Conservation (phyloP, 2,113 vertebrate species). For the Meriones unguiculatus region DNA sequence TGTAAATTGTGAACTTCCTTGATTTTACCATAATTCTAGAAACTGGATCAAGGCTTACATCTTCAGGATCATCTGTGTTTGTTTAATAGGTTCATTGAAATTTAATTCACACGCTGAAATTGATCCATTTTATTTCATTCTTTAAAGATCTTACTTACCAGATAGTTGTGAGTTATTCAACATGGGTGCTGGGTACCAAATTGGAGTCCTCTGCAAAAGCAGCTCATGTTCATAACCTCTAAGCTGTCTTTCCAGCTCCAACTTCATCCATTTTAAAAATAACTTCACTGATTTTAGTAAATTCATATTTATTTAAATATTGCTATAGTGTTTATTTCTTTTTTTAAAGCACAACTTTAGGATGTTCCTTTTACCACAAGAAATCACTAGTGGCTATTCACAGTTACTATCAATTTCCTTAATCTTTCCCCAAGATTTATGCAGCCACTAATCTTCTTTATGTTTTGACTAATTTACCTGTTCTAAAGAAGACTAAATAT, state of each 20-base stretch:
- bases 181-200: not conserved
- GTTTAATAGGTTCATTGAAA: conserved; percentile 6
- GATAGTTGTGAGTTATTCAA: not conserved
- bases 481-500: not conserved
- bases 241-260: not conserved
- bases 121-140: not conserved
- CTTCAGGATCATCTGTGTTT: not conserved
- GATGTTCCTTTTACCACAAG: not conserved
- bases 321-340: not conserved
- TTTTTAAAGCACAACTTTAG: not conserved
- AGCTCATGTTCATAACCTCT: too few species aligned
- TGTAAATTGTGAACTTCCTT: conserved; percentile 32
- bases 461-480: not conserved
- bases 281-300: conserved; percentile 10
- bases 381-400: not conserved
- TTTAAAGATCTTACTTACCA: not conserved
- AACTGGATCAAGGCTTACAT: not conserved
- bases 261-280: not conserved
- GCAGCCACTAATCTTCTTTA: not conserved
- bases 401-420: not conserved
- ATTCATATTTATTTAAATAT: not conserved
- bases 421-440: not conserved
- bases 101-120: not conserved
- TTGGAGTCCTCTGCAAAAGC: not conserved
- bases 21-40: not conserved